These are phyloP conservation scores for Poecilia gillii DNA, from an alignment of 2,797 vertebrate genomes.

Conservation along the genomic window DNA sequence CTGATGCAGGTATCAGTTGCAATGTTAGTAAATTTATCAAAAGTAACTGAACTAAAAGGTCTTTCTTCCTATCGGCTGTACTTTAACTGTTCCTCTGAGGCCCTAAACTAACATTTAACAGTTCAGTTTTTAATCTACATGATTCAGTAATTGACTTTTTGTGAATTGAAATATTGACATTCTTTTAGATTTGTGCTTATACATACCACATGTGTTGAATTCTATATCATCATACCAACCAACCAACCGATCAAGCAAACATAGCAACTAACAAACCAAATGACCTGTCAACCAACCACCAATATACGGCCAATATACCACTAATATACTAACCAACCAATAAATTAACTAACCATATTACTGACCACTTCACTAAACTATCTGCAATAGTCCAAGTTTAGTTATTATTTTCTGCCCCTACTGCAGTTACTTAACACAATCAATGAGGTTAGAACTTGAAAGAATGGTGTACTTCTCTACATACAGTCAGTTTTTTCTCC, in stretches of 20 bases:
- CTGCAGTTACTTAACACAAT: not conserved
- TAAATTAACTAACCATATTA: not conserved
- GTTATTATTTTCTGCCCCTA: not conserved
- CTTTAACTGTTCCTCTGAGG: not conserved
- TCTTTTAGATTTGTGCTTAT: not conserved
- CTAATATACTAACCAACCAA: not conserved
- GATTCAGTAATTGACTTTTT: not conserved
- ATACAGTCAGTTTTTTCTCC: not conserved
- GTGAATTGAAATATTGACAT: not conserved
- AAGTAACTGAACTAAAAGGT: not conserved
- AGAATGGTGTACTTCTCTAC: not conserved
- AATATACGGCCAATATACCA: too few relatives aligned
- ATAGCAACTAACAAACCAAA: not conserved
- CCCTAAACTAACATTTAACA: not conserved
- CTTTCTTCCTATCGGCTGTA: not conserved
- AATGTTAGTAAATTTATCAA: not conserved
- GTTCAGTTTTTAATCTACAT: not conserved
- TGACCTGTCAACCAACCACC: not conserved
- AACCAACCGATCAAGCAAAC: not conserved
- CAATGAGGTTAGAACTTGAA: not conserved
- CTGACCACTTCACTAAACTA: not conserved
- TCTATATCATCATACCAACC: not conserved
- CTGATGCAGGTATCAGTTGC: not conserved
- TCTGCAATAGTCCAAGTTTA: not conserved
- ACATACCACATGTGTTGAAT: not conserved